These are phyloP conservation scores for Ivindomyrus marchei DNA, from an alignment of 2,113 vertebrate species.

Conservation along the genomic window DNA sequence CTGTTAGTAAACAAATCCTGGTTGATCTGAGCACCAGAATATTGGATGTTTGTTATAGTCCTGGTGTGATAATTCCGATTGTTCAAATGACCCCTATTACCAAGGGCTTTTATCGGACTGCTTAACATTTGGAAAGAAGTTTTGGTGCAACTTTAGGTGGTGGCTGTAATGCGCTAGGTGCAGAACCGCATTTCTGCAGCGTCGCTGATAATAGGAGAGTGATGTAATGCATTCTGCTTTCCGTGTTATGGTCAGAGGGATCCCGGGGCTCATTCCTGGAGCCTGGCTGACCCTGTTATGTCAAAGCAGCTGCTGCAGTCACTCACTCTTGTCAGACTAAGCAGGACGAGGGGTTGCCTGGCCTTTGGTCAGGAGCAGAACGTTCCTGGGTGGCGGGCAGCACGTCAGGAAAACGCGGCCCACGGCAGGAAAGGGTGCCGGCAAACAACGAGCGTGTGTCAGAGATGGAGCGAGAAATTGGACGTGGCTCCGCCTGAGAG, in stretches of 20 bases:
- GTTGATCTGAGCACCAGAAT: neutral
- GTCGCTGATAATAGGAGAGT: neutral
- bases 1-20: neutral
- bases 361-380: neutral
- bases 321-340: conserved; percentile 31
- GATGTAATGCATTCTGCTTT: neutral
- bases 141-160: neutral
- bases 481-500: neutral
- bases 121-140: neutral
- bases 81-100: neutral
- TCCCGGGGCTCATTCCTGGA: neutral
- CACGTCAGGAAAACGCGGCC: neutral
- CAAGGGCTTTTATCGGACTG: neutral
- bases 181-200: neutral
- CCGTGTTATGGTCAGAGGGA: neutral
- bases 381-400: neutral
- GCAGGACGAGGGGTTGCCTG: neutral
- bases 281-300: neutral
- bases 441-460: neutral
- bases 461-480: neutral
- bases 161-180: neutral
- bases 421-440: neutral
- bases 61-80: neutral
- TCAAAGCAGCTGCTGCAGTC: conserved; percentile 41
- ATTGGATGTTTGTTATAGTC: neutral